phyloP scores from a whole-genome alignment of 92 coral and sea anemone species.

The Bergia sp. region DNA sequence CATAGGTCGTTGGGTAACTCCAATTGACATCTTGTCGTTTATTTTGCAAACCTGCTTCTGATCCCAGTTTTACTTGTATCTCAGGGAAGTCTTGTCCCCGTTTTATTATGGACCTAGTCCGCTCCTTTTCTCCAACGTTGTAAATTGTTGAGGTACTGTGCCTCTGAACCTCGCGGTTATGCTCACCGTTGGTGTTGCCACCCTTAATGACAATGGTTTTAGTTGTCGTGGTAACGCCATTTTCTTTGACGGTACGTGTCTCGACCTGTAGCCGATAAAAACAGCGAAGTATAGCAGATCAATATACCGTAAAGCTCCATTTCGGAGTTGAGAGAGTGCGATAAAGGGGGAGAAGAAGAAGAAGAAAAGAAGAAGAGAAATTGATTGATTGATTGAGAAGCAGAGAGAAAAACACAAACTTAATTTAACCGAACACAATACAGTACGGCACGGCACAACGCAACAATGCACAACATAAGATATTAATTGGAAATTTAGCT shows the following conservation, averaged over 20 bases:
- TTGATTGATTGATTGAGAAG: no score
- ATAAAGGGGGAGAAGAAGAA: no score
- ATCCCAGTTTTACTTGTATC: not conserved
- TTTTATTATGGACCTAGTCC: not conserved
- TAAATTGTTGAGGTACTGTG: not conserved
- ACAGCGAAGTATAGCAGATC: not conserved
- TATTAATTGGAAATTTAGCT: no score
- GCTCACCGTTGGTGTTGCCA: not conserved
- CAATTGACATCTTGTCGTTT: not conserved
- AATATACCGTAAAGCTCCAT: no score
- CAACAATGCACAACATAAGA: no score
- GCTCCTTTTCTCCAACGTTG: not conserved
- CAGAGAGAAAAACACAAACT: no score
- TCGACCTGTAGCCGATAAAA: not conserved
- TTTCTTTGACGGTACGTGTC: not conserved
- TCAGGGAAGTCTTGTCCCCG: not conserved
- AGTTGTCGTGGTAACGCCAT: constrained; percentile 32
- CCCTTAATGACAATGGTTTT: constrained; percentile 3
- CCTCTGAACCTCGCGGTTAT: not conserved
- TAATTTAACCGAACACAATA: no score
- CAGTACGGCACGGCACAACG: no score
- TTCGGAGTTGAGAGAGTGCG: no score
- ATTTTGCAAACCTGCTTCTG: not conserved
- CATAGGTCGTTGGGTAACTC: not conserved
- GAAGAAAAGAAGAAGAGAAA: no score